A percentile compares a stretch with the other conserved stretches of the same genome.
Conservation (phyloP, 53 echinoderm and acorn worm species). For the Luidia sarsii region DNA sequence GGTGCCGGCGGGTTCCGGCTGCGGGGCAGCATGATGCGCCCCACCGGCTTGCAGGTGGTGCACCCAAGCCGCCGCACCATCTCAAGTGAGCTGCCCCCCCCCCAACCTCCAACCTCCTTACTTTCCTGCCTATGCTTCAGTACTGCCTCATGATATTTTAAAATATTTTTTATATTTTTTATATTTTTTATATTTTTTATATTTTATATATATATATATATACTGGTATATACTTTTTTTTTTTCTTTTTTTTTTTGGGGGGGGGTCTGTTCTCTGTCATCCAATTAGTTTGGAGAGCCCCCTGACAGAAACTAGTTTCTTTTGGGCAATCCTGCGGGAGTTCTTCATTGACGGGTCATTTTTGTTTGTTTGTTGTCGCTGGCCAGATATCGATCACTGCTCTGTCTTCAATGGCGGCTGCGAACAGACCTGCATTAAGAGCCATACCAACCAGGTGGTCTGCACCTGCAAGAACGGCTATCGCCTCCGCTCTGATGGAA, state of each 20-base stretch:
- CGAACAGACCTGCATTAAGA: conserved; percentile 79
- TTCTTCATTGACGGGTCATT: not conserved
- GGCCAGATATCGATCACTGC: conserved; percentile 78
- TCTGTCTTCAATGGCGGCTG: conserved; percentile 83
- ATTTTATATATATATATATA: not conserved
- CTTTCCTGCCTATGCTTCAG: too few species aligned
- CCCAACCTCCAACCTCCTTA: too few species aligned
- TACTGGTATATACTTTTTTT: too few species aligned
- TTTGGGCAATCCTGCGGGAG: too few species aligned
- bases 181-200: not conserved
- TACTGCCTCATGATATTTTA: too few species aligned
- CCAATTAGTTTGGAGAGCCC: too few species aligned
- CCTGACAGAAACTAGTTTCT: too few species aligned
- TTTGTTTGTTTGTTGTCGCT: not conserved
- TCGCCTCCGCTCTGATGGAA: conserved; percentile 45
- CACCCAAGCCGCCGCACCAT: conserved; percentile 57
- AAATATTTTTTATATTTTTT: too few species aligned
- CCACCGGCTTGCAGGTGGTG: conserved; percentile 70
- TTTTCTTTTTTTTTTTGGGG: too few species aligned
- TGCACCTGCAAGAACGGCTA: conserved; percentile 77
- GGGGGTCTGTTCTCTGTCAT: too few species aligned
- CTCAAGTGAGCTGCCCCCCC: conserved; percentile 41
- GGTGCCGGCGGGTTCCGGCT: conserved; percentile 64
- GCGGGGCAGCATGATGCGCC: conserved; percentile 58
- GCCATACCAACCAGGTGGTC: conserved; percentile 73